These are phyloP conservation scores for Dryobota labecula DNA, from an alignment of 2,888 invertebrate genomes.

Conservation along the genomic window DNA sequence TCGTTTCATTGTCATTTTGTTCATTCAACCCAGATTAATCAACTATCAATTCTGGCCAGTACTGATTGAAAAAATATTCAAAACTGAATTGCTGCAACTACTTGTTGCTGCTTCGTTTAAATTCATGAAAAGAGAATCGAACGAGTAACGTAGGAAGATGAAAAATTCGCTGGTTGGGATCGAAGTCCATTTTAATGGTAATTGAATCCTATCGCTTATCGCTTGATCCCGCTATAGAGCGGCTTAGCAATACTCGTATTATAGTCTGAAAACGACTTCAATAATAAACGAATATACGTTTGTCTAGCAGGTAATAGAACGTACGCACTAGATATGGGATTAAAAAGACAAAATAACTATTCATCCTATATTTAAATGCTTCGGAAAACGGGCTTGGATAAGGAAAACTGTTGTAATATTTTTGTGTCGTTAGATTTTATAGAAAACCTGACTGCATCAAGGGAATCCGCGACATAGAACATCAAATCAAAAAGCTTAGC, in stretches of 20 bases:
- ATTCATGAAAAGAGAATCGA: constrained; percentile 56
- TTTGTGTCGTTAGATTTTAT: constrained; percentile 11
- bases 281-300: constrained; percentile 45
- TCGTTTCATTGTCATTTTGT: neutral
- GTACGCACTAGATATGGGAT: neutral
- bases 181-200: constrained; percentile 40
- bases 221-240: constrained; percentile 38
- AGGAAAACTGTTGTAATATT: neutral
- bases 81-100: constrained; percentile 38
- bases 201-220: constrained; percentile 51
- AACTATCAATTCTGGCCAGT: constrained; percentile 13
- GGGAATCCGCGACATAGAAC: constrained; percentile 11
- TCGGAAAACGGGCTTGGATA: neutral
- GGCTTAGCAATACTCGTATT: constrained; percentile 49
- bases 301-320: constrained; percentile 5
- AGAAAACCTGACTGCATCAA: constrained; percentile 11
- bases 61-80: constrained; percentile 42
- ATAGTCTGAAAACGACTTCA: constrained; percentile 40
- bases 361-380: neutral
- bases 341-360: neutral
- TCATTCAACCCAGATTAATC: constrained; percentile 23
- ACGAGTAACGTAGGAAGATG: constrained; percentile 32
- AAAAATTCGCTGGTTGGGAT: constrained; percentile 31
- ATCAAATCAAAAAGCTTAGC: constrained; percentile 34
- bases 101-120: constrained; percentile 59